Percentiles rank a stretch among this genome's conserved stretches.
phyloP scores from a whole-genome alignment of 2,797 vertebrate species.

The Falco novaeseelandiae region DNA sequence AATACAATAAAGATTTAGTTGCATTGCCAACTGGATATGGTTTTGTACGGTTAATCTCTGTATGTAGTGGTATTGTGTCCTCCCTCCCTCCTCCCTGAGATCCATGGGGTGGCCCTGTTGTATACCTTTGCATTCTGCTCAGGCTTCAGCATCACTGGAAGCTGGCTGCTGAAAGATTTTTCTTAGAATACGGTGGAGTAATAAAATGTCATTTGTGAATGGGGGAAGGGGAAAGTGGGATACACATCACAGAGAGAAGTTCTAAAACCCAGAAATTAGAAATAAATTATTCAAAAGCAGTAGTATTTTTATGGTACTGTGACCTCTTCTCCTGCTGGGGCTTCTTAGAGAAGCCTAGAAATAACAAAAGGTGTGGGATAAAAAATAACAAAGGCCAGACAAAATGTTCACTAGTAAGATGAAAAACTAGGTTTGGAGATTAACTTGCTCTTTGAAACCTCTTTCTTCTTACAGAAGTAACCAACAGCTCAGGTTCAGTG shows the following conservation, averaged over 20 bases:
- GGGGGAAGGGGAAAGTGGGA: not conserved
- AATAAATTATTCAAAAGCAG: slow-evolving; percentile 1
- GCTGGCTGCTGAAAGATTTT: not conserved
- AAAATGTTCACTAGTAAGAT: not conserved
- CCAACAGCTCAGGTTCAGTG: not conserved
- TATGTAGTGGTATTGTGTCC: not conserved
- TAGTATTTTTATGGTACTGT: not conserved
- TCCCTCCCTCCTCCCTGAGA: not conserved
- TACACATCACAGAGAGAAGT: not conserved
- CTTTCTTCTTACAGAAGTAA: not conserved
- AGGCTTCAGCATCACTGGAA: not conserved
- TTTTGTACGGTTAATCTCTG: not conserved
- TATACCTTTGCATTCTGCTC: not conserved
- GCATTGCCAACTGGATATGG: not conserved
- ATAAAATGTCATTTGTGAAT: not conserved
- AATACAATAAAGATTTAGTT: not conserved
- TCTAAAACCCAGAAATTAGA: not conserved
- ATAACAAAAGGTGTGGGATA: not conserved
- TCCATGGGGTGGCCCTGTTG: not conserved
- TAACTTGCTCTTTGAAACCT: not conserved
- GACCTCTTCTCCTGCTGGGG: not conserved
- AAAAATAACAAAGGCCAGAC: not conserved
- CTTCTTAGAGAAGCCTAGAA: not conserved
- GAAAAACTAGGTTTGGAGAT: not conserved
- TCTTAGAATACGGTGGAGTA: not conserved